Percentiles rank a stretch among this genome's conserved stretches.
Evolutionary conservation across 2,888 invertebrate genomes (phyloP).

Genomic region (Keiferia lycopersicella): DNA sequence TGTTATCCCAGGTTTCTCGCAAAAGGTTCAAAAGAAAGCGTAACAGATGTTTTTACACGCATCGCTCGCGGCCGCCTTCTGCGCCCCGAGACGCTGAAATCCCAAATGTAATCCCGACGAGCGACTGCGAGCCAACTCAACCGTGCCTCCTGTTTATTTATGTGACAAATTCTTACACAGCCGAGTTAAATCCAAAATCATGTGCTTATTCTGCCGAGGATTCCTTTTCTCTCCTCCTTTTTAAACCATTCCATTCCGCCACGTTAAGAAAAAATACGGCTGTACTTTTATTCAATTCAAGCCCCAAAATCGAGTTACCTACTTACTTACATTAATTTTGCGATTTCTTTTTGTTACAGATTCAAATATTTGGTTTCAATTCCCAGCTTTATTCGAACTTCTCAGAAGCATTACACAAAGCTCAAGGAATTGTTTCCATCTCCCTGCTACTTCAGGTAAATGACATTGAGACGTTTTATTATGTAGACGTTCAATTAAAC

Average conservation of each 20-base stretch:
- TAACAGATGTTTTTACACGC: constrained; percentile 78
- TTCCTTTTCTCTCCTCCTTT: constrained; percentile 42
- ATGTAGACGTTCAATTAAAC: constrained; percentile 14
- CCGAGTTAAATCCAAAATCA: constrained; percentile 67
- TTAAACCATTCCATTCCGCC: constrained; percentile 21
- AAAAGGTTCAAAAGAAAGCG: constrained; percentile 63
- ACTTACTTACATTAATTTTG: constrained; percentile 30
- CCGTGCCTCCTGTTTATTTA: constrained; percentile 76
- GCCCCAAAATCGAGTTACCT: constrained; percentile 27
- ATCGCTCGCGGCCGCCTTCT: constrained; percentile 47
- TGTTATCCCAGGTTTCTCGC: constrained; percentile 57
- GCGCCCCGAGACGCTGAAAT: constrained; percentile 59
- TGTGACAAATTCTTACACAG: constrained; percentile 77
- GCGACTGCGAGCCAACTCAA: constrained; percentile 70
- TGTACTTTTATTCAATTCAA: constrained; percentile 23
- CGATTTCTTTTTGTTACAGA: constrained; percentile 84
- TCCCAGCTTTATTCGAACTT: constrained; percentile 98
- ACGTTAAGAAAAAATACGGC: constrained; percentile 19
- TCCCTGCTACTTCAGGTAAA: constrained; percentile 96
- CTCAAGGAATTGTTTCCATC: constrained; percentile 97
- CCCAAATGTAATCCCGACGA: constrained; percentile 75
- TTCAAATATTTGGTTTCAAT: constrained; percentile 99
- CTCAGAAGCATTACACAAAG: constrained; percentile 95
- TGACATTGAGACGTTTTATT: constrained; percentile 10
- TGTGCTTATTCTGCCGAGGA: constrained; percentile 55